Percentiles rank a stretch among this genome's conserved stretches.
These are phyloP conservation scores for Neoascia interrupta DNA, from an alignment of 2,888 invertebrate genomes.

Conservation along the genomic window DNA sequence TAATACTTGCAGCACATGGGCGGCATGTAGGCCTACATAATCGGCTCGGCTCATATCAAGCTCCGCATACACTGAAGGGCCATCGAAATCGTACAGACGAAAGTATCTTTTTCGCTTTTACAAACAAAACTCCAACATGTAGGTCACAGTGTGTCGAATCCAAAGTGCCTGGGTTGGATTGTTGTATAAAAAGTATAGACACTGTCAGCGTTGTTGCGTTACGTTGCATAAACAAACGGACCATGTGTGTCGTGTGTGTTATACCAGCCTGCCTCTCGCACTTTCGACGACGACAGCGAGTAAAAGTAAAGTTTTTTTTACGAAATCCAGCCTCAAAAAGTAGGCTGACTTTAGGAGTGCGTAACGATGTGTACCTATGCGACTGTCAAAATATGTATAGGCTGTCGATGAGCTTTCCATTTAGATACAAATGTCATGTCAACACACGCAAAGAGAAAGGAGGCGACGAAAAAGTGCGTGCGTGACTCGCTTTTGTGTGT, in stretches of 20 bases:
- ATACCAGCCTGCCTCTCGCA: conserved; percentile 26
- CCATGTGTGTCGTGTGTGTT: background rate
- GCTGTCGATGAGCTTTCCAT: conserved; percentile 27
- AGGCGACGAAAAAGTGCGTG: background rate
- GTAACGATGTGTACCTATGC: conserved; percentile 23
- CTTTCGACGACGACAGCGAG: conserved; percentile 49
- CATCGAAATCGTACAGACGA: conserved; percentile 28
- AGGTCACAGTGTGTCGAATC: conserved; percentile 56
- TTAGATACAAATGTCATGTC: conserved; percentile 13
- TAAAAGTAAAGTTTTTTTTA: conserved; percentile 65
- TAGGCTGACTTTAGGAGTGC: conserved; percentile 66
- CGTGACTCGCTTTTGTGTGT: conserved; percentile 1
- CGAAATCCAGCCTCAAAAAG: conserved; percentile 59
- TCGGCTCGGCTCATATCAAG: conserved; percentile 43
- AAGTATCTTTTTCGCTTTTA: too few relatives aligned
- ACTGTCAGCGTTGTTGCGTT: conserved; percentile 50
- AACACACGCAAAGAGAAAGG: too few relatives aligned
- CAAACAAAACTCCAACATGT: conserved; percentile 42
- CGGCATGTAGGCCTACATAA: conserved; percentile 48
- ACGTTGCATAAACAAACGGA: conserved; percentile 46
- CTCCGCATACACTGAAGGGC: conserved; percentile 39
- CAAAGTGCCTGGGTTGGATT: conserved; percentile 25
- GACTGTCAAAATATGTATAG: conserved; percentile 7
- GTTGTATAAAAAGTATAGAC: conserved; percentile 10
- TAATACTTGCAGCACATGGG: background rate